Evolutionary conservation across 1,140 invertebrate genomes (phyloP).

Genomic region (Drosophila nannoptera): DNA sequence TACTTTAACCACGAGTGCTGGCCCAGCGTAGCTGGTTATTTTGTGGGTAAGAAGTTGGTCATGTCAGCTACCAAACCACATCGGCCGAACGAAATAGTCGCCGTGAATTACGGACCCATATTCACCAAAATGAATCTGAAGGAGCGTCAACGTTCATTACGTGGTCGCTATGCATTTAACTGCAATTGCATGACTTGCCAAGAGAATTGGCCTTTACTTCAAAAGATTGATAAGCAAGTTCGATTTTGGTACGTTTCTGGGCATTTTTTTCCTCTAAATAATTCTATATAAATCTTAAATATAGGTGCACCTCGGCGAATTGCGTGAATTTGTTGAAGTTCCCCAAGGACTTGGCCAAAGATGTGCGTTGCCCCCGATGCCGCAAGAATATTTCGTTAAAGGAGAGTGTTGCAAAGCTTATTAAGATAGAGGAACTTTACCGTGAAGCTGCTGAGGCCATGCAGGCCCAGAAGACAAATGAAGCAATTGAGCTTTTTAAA

Average conservation of each 20-base stretch:
- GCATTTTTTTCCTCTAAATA: no score
- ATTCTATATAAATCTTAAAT: not conserved
- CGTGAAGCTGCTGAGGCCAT: conserved; percentile 79
- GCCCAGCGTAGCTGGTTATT: conserved; percentile 88
- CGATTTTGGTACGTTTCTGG: conserved; percentile 63
- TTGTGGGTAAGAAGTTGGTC: conserved; percentile 86
- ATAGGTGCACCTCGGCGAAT: conserved; percentile 81
- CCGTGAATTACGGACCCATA: conserved; percentile 92
- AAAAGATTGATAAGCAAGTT: conserved; percentile 81
- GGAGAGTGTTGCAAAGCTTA: conserved; percentile 79
- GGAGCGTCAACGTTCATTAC: conserved; percentile 84
- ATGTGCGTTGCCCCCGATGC: conserved; percentile 81
- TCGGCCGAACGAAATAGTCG: conserved; percentile 83
- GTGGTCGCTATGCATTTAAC: conserved; percentile 88
- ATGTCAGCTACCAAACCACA: conserved; percentile 84
- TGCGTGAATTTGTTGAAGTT: conserved; percentile 81
- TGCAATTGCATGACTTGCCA: conserved; percentile 87
- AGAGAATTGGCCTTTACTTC: conserved; percentile 87
- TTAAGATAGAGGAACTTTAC: conserved; percentile 81
- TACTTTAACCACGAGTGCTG: conserved; percentile 94
- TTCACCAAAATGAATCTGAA: conserved; percentile 84
- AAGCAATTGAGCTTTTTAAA: conserved; percentile 79
- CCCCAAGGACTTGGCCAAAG: conserved; percentile 70
- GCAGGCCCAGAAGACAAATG: conserved; percentile 77
- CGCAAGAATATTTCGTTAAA: conserved; percentile 81